Conservation (phyloP, 2,888 invertebrate genomes). For the Pollenia griseotomentosa region DNA sequence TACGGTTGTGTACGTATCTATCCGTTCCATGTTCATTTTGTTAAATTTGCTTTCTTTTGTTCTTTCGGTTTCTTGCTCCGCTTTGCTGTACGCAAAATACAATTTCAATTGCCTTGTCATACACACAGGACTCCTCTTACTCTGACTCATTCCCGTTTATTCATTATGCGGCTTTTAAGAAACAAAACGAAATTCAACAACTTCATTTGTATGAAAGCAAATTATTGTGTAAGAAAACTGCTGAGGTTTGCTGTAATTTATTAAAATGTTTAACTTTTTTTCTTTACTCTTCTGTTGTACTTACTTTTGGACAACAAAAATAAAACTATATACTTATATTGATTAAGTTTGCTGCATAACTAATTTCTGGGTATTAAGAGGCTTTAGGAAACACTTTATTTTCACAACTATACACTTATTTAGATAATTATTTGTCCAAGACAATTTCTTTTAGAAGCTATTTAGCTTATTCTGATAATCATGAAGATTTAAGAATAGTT, state of each 20-base stretch:
- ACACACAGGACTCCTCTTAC: background rate
- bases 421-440: no score
- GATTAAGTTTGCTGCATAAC: background rate
- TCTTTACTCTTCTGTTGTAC: background rate
- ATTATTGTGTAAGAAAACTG: conserved; percentile 71
- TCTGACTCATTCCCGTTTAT: conserved; percentile 19
- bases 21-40: conserved; percentile 61
- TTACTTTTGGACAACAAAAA: background rate
- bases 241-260: conserved; percentile 79
- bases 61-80: background rate
- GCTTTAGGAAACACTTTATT: conserved; percentile 9
- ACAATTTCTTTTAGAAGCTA: no score
- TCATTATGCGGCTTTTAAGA: conserved; percentile 45
- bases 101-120: conserved; percentile 9
- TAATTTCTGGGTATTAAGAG: background rate
- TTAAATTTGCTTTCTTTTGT: conserved; percentile 8
- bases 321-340: no score
- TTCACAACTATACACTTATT: background rate
- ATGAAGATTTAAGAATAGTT: no score
- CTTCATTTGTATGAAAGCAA: conserved; percentile 26
- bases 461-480: no score
- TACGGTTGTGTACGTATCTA: conserved; percentile 68
- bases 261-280: conserved; percentile 76
- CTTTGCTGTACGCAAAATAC: conserved; percentile 6
- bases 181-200: conserved; percentile 1